Evolutionary conservation across 30 jellyfish, hydroid and myxozoan species (phyloP).

Genomic region (Mastigias papua): DNA sequence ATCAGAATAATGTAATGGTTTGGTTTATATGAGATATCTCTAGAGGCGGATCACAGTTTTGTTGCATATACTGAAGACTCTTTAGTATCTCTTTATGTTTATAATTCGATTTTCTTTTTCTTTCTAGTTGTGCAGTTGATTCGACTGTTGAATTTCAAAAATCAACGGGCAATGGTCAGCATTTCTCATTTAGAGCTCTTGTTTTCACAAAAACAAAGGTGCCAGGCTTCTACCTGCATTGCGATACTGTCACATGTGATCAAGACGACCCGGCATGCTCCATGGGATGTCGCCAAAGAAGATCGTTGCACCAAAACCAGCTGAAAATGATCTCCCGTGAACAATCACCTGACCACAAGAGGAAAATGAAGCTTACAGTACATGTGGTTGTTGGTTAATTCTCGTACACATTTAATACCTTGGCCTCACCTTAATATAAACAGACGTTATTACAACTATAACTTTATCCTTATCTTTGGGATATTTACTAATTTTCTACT

Average conservation of each 20-base stretch:
- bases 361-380: slow-evolving; percentile 23
- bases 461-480: too few species aligned
- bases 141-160: slow-evolving; percentile 58
- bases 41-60: too few species aligned
- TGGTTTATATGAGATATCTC: too few species aligned
- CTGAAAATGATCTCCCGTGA: slow-evolving; percentile 20
- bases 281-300: slow-evolving; percentile 26
- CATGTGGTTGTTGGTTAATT: slow-evolving; percentile 23
- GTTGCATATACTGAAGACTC: too few species aligned
- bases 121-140: slow-evolving; percentile 71
- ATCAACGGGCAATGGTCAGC: slow-evolving; percentile 48
- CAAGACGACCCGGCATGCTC: slow-evolving; percentile 13
- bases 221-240: slow-evolving; percentile 61
- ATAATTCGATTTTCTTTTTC: too few species aligned
- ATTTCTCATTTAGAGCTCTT: slow-evolving; percentile 66
- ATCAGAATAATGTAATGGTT: too few species aligned
- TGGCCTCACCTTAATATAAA: too few species aligned
- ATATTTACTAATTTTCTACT: too few species aligned
- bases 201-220: slow-evolving; percentile 33
- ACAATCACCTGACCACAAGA: slow-evolving; percentile 17
- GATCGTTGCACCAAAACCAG: slow-evolving; percentile 7
- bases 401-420: too few species aligned
- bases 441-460: too few species aligned
- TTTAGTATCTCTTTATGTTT: too few species aligned
- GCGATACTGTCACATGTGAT: slow-evolving; percentile 55